Evolutionary conservation across 2,888 invertebrate genomes (phyloP).

Genomic region (Xanthorhoe designata): DNA sequence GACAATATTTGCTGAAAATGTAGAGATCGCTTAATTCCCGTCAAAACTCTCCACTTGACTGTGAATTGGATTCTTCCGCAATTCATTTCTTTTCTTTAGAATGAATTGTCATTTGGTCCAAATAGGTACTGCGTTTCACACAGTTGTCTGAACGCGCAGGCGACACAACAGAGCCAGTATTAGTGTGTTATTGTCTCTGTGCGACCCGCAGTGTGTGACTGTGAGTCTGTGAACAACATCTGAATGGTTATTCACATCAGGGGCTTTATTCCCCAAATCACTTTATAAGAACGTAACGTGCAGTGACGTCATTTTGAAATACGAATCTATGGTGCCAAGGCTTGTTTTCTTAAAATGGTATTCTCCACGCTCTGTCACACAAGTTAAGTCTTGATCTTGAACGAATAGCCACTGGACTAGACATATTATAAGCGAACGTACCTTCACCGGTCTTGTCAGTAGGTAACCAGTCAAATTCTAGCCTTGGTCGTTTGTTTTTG

Average conservation of each 20-base stretch:
- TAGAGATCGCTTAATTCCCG: neutral
- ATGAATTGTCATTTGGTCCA: conserved; percentile 10
- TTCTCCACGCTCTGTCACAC: too few species aligned
- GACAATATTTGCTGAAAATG: neutral
- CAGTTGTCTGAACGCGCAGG: conserved; percentile 23
- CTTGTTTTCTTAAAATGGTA: too few species aligned
- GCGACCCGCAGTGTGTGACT: conserved; percentile 29
- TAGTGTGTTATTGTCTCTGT: conserved; percentile 31
- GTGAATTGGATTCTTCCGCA: conserved; percentile 9
- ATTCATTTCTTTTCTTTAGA: conserved; percentile 4
- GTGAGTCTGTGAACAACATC: conserved; percentile 30
- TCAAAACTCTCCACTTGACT: neutral
- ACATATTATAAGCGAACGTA: too few species aligned
- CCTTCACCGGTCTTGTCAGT: too few species aligned
- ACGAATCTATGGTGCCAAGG: too few species aligned
- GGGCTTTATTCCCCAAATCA: too few species aligned
- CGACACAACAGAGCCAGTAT: conserved; percentile 9
- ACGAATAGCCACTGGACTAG: too few species aligned
- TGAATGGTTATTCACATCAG: conserved; percentile 7
- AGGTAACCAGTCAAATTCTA: too few species aligned
- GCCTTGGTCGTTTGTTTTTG: too few species aligned
- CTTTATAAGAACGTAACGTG: too few species aligned
- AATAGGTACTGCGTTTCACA: conserved; percentile 25
- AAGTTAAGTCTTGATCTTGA: too few species aligned
- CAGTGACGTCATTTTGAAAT: too few species aligned